Base-by-base conservation (phyloP, 2,113 vertebrate species). In the Calypte anna region DNA sequence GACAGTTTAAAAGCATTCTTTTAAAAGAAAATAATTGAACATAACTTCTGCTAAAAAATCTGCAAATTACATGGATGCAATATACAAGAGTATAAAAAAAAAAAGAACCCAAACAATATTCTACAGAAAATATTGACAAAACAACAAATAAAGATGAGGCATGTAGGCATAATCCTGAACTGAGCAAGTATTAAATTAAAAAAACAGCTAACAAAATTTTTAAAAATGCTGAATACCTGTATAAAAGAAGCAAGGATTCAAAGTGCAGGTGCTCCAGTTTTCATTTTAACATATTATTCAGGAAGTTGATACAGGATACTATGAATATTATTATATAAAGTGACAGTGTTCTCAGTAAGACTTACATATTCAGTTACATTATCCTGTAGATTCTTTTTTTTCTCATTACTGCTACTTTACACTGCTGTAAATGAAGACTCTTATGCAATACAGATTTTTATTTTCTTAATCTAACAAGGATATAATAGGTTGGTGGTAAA, bases 231-330 rank as follows among this genome's bases (percentile, higher is more conserved):
- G 12, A 83, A 85, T 72, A 63, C 94, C 93, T 94, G 91, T 91
- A 95, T 95, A 96, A 93, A 97, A 93, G 88, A 97, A 98, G 88
- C 92, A 92, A 93, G 88, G 96, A 98, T 97, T 97, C 97, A 99
- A 98, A 99, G 98, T 99, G 98, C 98, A 98, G 97, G 97, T 98
- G 98, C 94, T 98, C 96, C 94, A 97, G 91, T 82, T 96, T 94
- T 94, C 95, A 95, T 96, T 86, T 86, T 68, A 96, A 97, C 96
- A 86, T 87, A 96, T 90, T 95, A 81, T 78, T 96, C 95, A 86
- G 91, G 90, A 96, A 95, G 76, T 58, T 91, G 81, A 95, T 87
- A 96, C 93, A 95, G 90, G 92, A 93, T 86, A 94, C 85, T 91
- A 95, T 69, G 97, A 20, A 82, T 95, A 92, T 86, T 62, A 90